phyloP scores from a whole-genome alignment of 2,888 invertebrate genomes.

The Tetragonula carbonaria region DNA sequence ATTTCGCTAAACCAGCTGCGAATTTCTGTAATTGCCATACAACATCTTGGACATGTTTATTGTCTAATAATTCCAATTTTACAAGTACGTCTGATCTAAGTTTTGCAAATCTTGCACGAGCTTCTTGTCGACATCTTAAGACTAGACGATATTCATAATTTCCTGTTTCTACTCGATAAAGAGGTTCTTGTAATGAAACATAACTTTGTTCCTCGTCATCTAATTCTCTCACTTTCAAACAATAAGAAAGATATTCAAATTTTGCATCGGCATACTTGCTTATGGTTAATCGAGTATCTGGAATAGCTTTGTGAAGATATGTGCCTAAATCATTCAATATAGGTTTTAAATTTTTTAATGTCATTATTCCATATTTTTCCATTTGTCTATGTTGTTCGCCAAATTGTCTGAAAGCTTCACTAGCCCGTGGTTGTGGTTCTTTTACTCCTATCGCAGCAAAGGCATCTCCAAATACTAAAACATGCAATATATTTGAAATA shows the following conservation, averaged over 20 bases:
- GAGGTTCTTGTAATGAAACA: conserved; percentile 95
- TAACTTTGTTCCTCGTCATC: conserved; percentile 99
- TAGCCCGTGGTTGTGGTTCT: conserved; percentile 97
- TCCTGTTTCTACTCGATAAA: conserved; percentile 99
- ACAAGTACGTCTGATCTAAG: conserved; percentile 96
- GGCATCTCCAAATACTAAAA: conserved; percentile 93
- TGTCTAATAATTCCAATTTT: conserved; percentile 98
- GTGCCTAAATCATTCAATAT: conserved; percentile 98
- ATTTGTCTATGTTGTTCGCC: conserved; percentile 97
- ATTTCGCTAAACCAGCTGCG: conserved; percentile 92
- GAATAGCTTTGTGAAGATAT: conserved; percentile 98
- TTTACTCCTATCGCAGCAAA: conserved; percentile 97
- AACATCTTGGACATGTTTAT: conserved; percentile 98
- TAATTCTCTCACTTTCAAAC: conserved; percentile 99
- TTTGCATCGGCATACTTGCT: conserved; percentile 99
- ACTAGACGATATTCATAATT: conserved; percentile 99
- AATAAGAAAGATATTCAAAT: conserved; percentile 99
- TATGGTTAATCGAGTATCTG: conserved; percentile 98
- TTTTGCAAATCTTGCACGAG: conserved; percentile 93
- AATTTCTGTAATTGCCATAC: conserved; percentile 93
- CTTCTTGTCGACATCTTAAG: conserved; percentile 97
- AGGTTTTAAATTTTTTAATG: conserved; percentile 96
- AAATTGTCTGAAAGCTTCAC: conserved; percentile 97
- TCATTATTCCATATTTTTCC: conserved; percentile 95
- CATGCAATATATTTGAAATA: not conserved